Evolutionary conservation across 92 coral and sea anemone species (phyloP), one percentile per base, ranked within the genome.

Genomic region (Umimayanthus chanpuru): DNA sequence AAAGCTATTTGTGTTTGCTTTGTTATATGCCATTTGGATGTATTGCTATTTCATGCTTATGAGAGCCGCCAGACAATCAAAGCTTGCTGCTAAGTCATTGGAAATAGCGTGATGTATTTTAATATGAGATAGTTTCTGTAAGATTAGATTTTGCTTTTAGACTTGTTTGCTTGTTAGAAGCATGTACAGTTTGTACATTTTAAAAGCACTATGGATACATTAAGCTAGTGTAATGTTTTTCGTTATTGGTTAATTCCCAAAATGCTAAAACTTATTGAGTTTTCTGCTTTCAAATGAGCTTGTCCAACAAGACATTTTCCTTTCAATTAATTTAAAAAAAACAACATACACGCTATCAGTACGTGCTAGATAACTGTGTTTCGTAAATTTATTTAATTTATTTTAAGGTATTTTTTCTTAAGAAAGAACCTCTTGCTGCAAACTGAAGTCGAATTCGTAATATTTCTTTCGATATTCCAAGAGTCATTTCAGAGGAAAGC

Each of bases 31-130:
- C 25, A 28, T 83, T 68, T 43, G 23, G 79, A 36, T 83, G 18
- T 47, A 83, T 83, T 83, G 87, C 70, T 44, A 55, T 5, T 2
- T n/a, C 56, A 23, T 82, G 36, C 41, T 32, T 43, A 36, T 75
- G n/a, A 36, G 79, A 16, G 23, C 11, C 53, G 58, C 15, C 14
- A 39, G 53, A 21, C 85, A 64, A 23, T 36, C 30, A 39, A 29
- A 64, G 76, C 77, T 47, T 21, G 50, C 9, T 53, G 18, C 16
- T 61, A 2, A 21, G 68, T 61, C 68, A 61, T 61, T 61, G 26
- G 26, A 61, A 61, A 61, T 53, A 53, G 58, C 58, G 58, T 53
- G 58, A 47, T 47, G 11, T 1, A 7, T 11, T 9, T 47, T 47
- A 47, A 47, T 47, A 47, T 47, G 11, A 53, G 58, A 53, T 15